Base-by-base conservation (phyloP, 2,797 vertebrate genomes). In the Vultur gryphus region DNA sequence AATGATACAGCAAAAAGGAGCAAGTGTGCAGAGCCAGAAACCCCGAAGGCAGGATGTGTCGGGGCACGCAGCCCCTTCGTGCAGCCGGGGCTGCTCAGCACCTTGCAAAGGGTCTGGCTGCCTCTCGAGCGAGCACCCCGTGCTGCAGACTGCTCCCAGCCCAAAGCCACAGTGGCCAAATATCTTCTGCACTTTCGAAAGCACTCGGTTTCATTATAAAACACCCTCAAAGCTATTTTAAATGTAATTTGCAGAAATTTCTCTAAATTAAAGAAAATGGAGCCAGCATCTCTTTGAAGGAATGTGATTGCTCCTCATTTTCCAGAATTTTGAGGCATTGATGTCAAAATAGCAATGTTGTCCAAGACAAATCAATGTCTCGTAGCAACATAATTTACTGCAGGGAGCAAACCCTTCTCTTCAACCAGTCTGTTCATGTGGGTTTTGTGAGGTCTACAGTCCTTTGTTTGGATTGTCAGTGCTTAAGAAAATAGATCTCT, bases 161-260 rank as follows among this genome's bases (percentile, higher is more conserved):
- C 55, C 11, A 6, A 3, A 55, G 29, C 87, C 6, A 0, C 33
- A 0, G 13, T 3, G 18, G 8, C 33, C 61, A 33, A 62, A 24
- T 3, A 17, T 2, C 57, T 59, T 39, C 67, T 7, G 26, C 18
- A 0, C 39, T 46, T 58, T 11, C 0, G 1, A 39, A 51, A 67
- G n/a, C 11, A 0, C 44, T 78, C 2, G 0, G 12, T 48, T 48
- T 77, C 20, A 0, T 67, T 64, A 10, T 11, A 16, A 69, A 85
- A 28, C 35, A 16, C 3, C 29, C 11, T 17, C 43, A 1, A 24
- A 57, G 54, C 35, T 61, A 3, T 39, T 78, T 69, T 10, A 46
- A 86, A 19, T 14, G 29, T 12, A 21, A 7, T 49, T 52, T 8
- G 11, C 35, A 57, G 51, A n/a, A 9, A 41, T 5, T 33, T 31